phyloP scores from a whole-genome alignment of 2,888 invertebrate genomes.

The Amaurobius ferox region DNA sequence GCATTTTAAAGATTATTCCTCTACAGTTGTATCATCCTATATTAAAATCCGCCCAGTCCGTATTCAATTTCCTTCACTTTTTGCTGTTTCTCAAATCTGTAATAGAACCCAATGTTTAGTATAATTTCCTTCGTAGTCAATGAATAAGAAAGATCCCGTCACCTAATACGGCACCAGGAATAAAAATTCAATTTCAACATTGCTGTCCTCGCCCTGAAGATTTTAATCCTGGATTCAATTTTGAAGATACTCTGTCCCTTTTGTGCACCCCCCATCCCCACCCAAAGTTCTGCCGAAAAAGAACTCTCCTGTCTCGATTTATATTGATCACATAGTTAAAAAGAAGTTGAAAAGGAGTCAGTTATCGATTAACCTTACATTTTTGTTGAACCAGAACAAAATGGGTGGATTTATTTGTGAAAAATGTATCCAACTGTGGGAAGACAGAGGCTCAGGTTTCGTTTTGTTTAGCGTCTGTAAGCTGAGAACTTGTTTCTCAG shows the following conservation, averaged over 20 bases:
- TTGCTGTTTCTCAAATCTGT: no score
- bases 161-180: neutral
- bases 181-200: neutral
- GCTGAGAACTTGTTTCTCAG: no score
- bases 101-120: no score
- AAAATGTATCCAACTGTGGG: neutral
- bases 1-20: no score
- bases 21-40: no score
- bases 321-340: conserved; percentile 18
- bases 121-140: no score
- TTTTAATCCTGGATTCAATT: neutral
- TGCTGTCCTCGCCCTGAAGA: neutral
- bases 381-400: neutral
- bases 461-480: no score
- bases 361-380: conserved; percentile 16
- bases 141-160: no score
- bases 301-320: conserved; percentile 9
- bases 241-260: conserved; percentile 2
- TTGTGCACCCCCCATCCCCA: neutral
- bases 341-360: neutral
- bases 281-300: conserved; percentile 11
- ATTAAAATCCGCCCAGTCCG: no score
- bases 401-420: neutral
- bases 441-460: no score
- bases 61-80: no score